These are phyloP conservation scores for Lamellibrachia satsuma DNA, from an alignment of 2,888 invertebrate genomes.

Conservation along the genomic window DNA sequence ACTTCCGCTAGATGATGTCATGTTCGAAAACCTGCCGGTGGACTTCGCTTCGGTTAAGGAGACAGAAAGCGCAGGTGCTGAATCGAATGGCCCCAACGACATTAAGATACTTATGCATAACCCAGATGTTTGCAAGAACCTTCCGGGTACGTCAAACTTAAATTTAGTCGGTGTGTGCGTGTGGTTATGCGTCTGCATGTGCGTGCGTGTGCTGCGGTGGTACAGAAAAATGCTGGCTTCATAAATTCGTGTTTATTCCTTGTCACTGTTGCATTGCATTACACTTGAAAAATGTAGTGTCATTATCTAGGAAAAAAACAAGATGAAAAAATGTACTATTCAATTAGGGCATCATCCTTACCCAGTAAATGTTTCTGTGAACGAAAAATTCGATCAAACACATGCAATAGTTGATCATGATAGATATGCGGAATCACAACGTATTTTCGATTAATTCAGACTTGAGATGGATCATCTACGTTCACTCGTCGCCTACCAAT, in stretches of 20 bases:
- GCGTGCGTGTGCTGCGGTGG: neutral
- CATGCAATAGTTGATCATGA: neutral
- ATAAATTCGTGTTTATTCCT: too few species aligned
- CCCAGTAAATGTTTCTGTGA: too few species aligned
- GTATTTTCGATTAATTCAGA: neutral
- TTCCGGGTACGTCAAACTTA: neutral
- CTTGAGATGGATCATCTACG: slow-evolving; percentile 39
- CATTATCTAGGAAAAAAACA: too few species aligned
- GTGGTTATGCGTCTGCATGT: neutral
- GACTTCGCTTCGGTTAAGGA: neutral
- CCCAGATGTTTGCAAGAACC: slow-evolving; percentile 33
- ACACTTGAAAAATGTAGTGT: too few species aligned
- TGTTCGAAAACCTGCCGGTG: neutral
- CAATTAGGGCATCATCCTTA: too few species aligned
- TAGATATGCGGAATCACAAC: neutral
- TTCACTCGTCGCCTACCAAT: slow-evolving; percentile 46
- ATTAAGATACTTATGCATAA: slow-evolving; percentile 30
- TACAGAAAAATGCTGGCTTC: too few species aligned
- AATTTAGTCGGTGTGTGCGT: neutral
- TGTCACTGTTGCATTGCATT: too few species aligned
- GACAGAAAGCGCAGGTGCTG: neutral
- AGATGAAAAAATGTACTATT: too few species aligned
- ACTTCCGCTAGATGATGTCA: neutral
- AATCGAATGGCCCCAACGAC: neutral
- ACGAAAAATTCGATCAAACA: neutral